Conservation (phyloP, 2,113 vertebrate genomes). For the Alosa alosa region DNA sequence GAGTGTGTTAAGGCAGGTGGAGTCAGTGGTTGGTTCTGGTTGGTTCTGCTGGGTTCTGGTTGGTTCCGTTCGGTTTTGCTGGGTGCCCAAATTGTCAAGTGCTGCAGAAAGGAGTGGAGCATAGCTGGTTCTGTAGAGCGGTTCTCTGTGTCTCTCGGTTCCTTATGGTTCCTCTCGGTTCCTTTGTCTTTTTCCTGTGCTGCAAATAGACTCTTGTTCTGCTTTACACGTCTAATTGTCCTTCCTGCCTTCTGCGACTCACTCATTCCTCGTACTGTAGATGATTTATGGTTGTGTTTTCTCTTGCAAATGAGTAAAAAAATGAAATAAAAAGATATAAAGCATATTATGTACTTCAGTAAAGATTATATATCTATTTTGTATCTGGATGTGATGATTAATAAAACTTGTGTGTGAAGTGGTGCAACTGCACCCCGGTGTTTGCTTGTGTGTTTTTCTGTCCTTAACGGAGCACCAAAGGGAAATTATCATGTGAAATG, state of each 20-base stretch:
- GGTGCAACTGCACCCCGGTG: constrained; percentile 28
- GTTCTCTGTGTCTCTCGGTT: not conserved
- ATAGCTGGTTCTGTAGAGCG: not conserved
- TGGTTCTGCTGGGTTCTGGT: not conserved
- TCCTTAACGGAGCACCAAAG: too few species aligned
- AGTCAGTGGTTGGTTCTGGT: not conserved
- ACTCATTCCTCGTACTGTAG: not conserved
- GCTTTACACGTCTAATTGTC: not conserved
- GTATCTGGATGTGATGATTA: constrained; percentile 29
- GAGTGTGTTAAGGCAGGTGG: not conserved
- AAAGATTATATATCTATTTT: constrained; percentile 30
- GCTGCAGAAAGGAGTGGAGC: not conserved
- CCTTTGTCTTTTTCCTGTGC: not conserved
- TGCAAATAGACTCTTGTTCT: not conserved
- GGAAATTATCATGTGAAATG: too few species aligned
- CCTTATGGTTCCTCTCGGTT: not conserved
- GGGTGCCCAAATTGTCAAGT: not conserved
- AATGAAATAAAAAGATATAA: constrained; percentile 1
- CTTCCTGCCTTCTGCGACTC: not conserved
- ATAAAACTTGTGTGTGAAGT: constrained; percentile 38
- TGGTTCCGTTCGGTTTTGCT: not conserved
- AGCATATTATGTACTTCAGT: constrained; percentile 21
- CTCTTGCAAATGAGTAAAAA: constrained; percentile 7
- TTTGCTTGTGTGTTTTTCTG: not conserved
- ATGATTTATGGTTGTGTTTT: not conserved